Percentiles rank a stretch among this genome's conserved stretches.
These are phyloP conservation scores for Notiomystis cincta DNA, from an alignment of 2,113 vertebrate genomes.

Conservation along the genomic window DNA sequence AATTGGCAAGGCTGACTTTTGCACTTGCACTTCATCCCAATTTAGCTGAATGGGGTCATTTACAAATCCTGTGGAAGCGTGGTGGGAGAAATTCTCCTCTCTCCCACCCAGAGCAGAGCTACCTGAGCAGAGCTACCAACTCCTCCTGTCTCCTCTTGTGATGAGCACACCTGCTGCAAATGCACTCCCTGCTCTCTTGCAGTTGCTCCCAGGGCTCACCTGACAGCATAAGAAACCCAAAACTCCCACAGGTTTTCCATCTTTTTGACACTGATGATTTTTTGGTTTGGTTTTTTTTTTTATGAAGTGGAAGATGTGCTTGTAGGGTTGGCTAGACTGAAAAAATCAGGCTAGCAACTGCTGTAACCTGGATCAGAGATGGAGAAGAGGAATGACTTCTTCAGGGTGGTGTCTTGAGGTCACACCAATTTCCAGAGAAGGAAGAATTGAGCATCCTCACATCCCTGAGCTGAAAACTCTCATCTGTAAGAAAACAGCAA, in stretches of 20 bases:
- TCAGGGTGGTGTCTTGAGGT: background rate
- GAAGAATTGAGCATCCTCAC: background rate
- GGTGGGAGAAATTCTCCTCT: background rate
- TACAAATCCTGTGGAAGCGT: background rate
- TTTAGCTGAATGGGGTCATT: background rate
- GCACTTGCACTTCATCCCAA: background rate
- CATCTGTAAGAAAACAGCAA: background rate
- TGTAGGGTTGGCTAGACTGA: background rate
- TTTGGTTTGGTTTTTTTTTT: too few species aligned
- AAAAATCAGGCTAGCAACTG: background rate
- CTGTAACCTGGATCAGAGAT: background rate
- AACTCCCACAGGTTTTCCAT: background rate
- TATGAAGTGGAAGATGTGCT: background rate
- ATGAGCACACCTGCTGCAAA: background rate
- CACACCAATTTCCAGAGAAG: background rate
- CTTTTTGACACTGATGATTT: background rate
- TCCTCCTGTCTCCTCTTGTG: background rate
- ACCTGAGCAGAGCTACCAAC: background rate
- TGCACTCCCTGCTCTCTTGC: rapidly evolving
- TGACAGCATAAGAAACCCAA: background rate
- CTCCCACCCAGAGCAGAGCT: background rate
- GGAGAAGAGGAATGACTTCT: background rate
- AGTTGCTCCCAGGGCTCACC: background rate
- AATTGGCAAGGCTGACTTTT: background rate
- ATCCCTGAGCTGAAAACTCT: background rate